A percentile compares a stretch with the other conserved stretches of the same genome.
These are phyloP conservation scores for Macropodus opercularis DNA, from an alignment of 2,797 vertebrate genomes.

Conservation along the genomic window DNA sequence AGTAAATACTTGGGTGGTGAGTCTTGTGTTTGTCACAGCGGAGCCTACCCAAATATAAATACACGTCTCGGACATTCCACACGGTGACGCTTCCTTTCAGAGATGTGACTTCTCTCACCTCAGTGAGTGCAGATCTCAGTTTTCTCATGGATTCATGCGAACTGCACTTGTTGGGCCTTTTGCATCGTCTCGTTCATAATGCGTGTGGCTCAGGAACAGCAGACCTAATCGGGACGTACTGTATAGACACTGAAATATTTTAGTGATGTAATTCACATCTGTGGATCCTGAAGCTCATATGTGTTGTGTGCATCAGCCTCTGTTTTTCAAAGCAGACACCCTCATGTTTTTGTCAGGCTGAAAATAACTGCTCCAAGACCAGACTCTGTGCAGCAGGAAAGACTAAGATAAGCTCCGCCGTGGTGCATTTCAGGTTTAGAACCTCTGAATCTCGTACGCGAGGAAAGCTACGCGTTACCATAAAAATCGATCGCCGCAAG, in stretches of 20 bases:
- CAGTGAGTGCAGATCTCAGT: slow-evolving; percentile 13
- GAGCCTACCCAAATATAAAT: slow-evolving; percentile 8
- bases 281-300: too few relatives aligned
- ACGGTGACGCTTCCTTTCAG: slow-evolving; percentile 20
- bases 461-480: too few relatives aligned
- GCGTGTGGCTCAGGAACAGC: background rate
- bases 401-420: too few relatives aligned
- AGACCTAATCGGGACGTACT: background rate
- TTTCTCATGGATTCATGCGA: background rate
- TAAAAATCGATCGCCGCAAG: too few relatives aligned
- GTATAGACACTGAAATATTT: background rate
- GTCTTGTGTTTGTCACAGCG: slow-evolving; percentile 38
- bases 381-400: too few relatives aligned
- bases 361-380: too few relatives aligned
- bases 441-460: too few relatives aligned
- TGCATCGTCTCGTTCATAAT: background rate
- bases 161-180: background rate
- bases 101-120: slow-evolving; percentile 47
- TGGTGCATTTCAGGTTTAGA: too few relatives aligned
- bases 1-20: slow-evolving; percentile 44
- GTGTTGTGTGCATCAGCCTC: too few relatives aligned
- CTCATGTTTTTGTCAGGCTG: too few relatives aligned
- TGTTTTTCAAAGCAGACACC: too few relatives aligned
- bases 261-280: too few relatives aligned
- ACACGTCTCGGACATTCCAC: slow-evolving; percentile 24